phyloP scores from a whole-genome alignment of 30 jellyfish, hydroid and myxozoan genomes.

The Turritopsis rubra region DNA sequence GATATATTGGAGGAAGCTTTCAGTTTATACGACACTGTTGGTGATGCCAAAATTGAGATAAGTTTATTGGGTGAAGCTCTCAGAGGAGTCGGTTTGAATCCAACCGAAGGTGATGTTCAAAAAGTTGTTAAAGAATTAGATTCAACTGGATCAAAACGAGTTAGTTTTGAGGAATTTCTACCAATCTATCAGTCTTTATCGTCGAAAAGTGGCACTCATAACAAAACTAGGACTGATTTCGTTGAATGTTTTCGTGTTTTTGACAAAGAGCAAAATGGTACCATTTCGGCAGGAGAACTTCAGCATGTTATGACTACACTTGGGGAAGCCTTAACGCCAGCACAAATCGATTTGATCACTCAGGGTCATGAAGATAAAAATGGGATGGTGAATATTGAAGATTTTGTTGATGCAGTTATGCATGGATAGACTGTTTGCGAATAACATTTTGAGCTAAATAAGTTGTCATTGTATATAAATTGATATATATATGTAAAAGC shows the following conservation, averaged over 20 bases:
- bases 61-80: conserved; percentile 79
- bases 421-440: conserved; percentile 68
- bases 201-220: conserved; percentile 34
- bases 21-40: conserved; percentile 79
- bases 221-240: conserved; percentile 70
- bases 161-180: conserved; percentile 78
- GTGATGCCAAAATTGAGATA: conserved; percentile 83
- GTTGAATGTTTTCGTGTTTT: conserved; percentile 96
- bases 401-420: conserved; percentile 76
- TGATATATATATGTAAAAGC: neutral
- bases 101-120: conserved; percentile 81
- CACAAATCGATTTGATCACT: conserved; percentile 69
- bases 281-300: conserved; percentile 90
- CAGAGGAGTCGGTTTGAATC: conserved; percentile 96
- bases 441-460: neutral
- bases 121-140: conserved; percentile 77
- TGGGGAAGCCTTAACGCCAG: conserved; percentile 87
- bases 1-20: conserved; percentile 80
- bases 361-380: conserved; percentile 94
- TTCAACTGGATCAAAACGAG: conserved; percentile 59
- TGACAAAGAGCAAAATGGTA: conserved; percentile 89
- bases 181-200: conserved; percentile 79
- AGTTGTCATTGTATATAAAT: neutral
- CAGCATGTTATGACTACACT: conserved; percentile 91
- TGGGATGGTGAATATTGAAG: conserved; percentile 88